Evolutionary conservation across 2,113 vertebrate species (phyloP), one percentile per base, ranked within the genome.

Genomic region (Harpagus bidentatus): DNA sequence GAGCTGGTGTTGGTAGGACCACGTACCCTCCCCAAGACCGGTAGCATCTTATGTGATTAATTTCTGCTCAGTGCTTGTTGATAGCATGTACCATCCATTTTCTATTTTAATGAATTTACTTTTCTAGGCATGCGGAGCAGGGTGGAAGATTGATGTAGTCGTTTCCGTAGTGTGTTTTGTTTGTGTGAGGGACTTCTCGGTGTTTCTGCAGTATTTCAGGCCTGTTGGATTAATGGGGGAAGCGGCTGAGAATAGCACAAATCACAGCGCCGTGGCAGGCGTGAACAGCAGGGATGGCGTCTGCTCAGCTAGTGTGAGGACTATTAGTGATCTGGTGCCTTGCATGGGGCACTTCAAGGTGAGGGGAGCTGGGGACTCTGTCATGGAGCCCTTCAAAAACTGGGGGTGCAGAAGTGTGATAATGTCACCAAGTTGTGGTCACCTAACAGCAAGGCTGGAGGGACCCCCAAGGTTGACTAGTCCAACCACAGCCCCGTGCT

Each of bases 111-210:
- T 53, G 19, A 81, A 66, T 93, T 80, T 69, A 69, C 45, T 92
- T 70, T 61, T 29, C 19, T 32, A 45, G 56, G 65, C 0, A 0
- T 32, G 31, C 2, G 2, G 29, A 89, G 21, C 3, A 0, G 38
- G 22, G 42, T 50, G 16, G 26, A 72, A 80, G 66, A 76, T 56
- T 7, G 62, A 70, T 48, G 61, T 32, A 2, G 36, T 67, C 4
- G 9, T 76, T 93, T 72, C 61, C 9, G 2, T 73, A 19, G 38
- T 1, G 13, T 38, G 62, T 73, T 89, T 92, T 70, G 19, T 76
- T 88, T 78, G 55, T 50, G 26, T 63, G 82, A 73, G 67, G 63
- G 59, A 26, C 69, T 78, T 70, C 48, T 66, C 0, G 0, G 34
- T 1, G 2, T 84, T 94, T 76, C 90, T 90, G 78, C 78, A 76